Evolutionary conservation across 2,113 vertebrate species (phyloP).

Genomic region (Addax nasomaculatus): DNA sequence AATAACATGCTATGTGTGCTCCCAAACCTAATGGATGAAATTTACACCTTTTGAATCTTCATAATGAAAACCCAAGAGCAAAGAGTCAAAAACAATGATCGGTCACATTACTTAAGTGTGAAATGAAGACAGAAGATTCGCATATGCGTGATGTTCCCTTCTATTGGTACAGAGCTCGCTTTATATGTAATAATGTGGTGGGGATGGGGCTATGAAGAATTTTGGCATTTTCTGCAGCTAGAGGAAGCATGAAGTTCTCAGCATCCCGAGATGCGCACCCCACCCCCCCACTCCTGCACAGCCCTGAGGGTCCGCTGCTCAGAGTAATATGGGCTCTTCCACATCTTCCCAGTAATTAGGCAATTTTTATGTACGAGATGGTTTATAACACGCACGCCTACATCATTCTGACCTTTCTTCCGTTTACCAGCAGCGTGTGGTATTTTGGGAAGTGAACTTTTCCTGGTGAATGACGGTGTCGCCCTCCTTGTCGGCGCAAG

Average conservation of each 20-base stretch:
- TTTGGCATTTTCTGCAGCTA: neutral
- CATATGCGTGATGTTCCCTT: neutral
- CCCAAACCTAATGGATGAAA: neutral
- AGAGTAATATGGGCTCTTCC: neutral
- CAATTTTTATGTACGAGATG: constrained; percentile 52
- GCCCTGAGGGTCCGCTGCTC: neutral
- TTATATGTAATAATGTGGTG: accelerated
- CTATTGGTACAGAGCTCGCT: neutral
- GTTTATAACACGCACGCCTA: neutral
- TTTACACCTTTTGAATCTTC: neutral
- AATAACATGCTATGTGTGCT: neutral
- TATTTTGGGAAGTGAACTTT: constrained; percentile 72
- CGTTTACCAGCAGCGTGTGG: constrained; percentile 31
- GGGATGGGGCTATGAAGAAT: neutral
- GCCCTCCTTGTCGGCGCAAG: neutral
- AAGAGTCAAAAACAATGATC: neutral
- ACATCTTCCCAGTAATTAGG: constrained; percentile 43
- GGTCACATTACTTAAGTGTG: constrained; percentile 48
- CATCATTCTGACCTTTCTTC: constrained; percentile 52
- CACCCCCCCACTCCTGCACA: accelerated
- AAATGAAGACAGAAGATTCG: constrained; percentile 30
- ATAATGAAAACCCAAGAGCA: constrained; percentile 22
- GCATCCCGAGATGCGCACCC: accelerated
- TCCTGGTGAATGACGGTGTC: constrained; percentile 42
- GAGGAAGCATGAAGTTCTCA: neutral